Evolutionary conservation across 2,888 invertebrate species (phyloP).

Genomic region (Zygaena filipendulae): DNA sequence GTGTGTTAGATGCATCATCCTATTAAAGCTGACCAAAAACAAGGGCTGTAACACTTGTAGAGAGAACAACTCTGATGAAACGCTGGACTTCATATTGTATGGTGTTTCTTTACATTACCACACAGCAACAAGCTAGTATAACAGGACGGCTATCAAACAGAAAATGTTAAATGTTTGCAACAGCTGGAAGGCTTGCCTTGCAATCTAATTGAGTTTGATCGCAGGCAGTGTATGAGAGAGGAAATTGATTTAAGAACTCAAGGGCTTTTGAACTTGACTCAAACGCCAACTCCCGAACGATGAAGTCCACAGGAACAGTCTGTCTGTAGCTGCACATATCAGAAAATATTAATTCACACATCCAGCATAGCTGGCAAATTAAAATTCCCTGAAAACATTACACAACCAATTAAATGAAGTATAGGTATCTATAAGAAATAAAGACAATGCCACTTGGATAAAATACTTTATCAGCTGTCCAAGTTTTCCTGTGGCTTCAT

Average conservation of each 20-base stretch:
- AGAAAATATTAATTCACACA: slow-evolving; percentile 45
- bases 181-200: slow-evolving; percentile 78
- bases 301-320: slow-evolving; percentile 86
- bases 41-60: slow-evolving; percentile 26
- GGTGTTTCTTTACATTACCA: slow-evolving; percentile 50
- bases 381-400: not conserved
- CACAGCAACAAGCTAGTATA: slow-evolving; percentile 45
- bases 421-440: slow-evolving; percentile 1
- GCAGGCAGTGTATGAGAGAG: slow-evolving; percentile 77
- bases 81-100: slow-evolving; percentile 29
- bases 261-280: slow-evolving; percentile 83
- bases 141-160: slow-evolving; percentile 44
- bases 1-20: slow-evolving; percentile 33
- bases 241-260: slow-evolving; percentile 88
- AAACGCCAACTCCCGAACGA: slow-evolving; percentile 91
- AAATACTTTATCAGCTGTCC: no score
- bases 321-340: slow-evolving; percentile 91
- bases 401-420: no score
- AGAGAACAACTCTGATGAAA: slow-evolving; percentile 29
- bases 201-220: slow-evolving; percentile 86
- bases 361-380: slow-evolving; percentile 38
- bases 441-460: no score
- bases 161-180: slow-evolving; percentile 67
- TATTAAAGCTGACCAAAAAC: slow-evolving; percentile 49
- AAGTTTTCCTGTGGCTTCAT: no score